Evolutionary conservation across 2,888 invertebrate genomes (phyloP).

Genomic region (Nycteola revayana): DNA sequence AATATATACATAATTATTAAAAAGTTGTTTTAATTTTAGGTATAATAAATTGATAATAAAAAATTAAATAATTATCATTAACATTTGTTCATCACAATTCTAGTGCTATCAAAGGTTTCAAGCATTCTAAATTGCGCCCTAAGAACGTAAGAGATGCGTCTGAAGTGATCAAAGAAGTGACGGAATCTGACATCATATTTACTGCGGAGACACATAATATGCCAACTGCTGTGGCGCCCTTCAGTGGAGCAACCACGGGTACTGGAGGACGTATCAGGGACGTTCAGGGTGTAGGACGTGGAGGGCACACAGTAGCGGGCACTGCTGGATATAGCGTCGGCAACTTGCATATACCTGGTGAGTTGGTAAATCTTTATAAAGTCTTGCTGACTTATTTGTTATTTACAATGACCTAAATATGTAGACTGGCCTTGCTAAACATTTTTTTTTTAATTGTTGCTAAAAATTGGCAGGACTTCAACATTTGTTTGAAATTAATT

Average conservation of each 20-base stretch:
- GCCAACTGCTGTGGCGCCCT: constrained; percentile 98
- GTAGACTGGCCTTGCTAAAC: too few species aligned
- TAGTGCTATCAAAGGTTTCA: constrained; percentile 94
- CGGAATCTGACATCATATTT: constrained; percentile 94
- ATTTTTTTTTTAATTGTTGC: too few species aligned
- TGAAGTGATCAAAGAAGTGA: constrained; percentile 80
- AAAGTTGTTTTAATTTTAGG: too few species aligned
- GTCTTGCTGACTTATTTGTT: too few species aligned
- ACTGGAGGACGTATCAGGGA: constrained; percentile 98
- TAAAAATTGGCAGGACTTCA: too few species aligned
- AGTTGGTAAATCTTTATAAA: too few species aligned
- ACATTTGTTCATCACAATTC: too few species aligned
- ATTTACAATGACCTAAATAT: too few species aligned
- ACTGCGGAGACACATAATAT: constrained; percentile 99
- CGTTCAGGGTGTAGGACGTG: constrained; percentile 96
- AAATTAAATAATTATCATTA: too few species aligned
- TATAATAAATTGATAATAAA: too few species aligned
- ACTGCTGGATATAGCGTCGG: constrained; percentile 99
- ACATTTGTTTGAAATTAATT: too few species aligned
- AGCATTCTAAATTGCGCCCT: constrained; percentile 87
- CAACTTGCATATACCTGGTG: constrained; percentile 93
- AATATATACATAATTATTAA: too few species aligned
- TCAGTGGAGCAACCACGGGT: constrained; percentile 98
- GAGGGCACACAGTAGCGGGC: constrained; percentile 96
- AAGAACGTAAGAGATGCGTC: constrained; percentile 80